Evolutionary conservation across 2,797 vertebrate species (phyloP), one percentile per base, ranked within the genome.

Genomic region (Craterocephalus amniculus): DNA sequence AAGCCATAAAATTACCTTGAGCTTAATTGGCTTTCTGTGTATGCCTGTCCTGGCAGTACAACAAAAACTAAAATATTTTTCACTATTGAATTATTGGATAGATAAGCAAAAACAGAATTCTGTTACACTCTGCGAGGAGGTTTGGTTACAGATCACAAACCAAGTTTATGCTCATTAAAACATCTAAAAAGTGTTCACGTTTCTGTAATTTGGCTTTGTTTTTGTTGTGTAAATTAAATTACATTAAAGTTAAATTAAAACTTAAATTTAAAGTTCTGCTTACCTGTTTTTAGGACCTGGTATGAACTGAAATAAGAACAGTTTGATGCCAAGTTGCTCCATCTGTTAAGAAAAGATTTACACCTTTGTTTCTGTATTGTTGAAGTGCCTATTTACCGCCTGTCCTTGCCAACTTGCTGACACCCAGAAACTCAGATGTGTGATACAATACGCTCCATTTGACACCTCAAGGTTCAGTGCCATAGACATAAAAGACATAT

Each of bases 401-500:
- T 52, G 31, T 58, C 27, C n/a, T 63, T 43, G 54, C 35, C 65
- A 58, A 58, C 40, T 27, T 52, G 66, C 59, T 55, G 31, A 43
- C 58, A 66, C 32, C 56, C 72, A 73, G 40, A 49, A n/a, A 43
- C 7, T 20, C 16, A 43, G 16, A 66, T 29, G 29, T 67, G 74
- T 76, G 68, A 65, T 69, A n/a, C 70, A 75, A 83, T 71, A 58
- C 70, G 59, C 40, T 67, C 54, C 13, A 49, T 73, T 63, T 80
- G 65, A 76, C 82, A 78, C 67, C 22, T 81, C 66, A 67, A 72
- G 69, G 69, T 63, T 73, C 32, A 67, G 34, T 11, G 5, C 24
- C 55, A 36, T 45, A 65, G 31, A 61, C 55, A 34, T 71, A 73
- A 61, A 76, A 54, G 55, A 71, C 43, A 49, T 51, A 83, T 82